phyloP scores from a whole-genome alignment of 2,113 vertebrate species.

The Callipepla squamata region DNA sequence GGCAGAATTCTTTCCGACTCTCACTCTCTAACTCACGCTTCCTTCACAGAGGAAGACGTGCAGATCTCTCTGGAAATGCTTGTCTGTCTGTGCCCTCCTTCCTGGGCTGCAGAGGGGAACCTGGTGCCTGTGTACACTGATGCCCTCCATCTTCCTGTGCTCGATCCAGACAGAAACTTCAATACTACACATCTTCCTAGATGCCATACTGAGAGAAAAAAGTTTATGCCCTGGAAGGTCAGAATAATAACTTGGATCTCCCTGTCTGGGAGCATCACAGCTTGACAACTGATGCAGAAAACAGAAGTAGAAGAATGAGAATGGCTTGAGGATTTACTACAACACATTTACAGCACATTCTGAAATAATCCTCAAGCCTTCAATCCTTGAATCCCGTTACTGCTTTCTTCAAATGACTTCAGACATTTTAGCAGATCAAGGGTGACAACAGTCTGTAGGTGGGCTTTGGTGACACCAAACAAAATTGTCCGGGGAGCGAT shows the following conservation, averaged over 20 bases:
- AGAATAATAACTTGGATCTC: not conserved
- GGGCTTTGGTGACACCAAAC: not conserved
- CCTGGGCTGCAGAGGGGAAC: not conserved
- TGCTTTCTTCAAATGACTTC: not conserved
- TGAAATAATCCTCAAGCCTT: not conserved
- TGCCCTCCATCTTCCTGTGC: not conserved
- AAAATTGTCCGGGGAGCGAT: not conserved
- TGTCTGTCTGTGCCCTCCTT: not conserved
- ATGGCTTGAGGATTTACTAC: not conserved
- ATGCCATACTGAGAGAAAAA: not conserved
- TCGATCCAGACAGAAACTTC: fast-evolving
- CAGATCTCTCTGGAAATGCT: not conserved
- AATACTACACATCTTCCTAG: not conserved
- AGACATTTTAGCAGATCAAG: not conserved
- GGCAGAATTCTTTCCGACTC: not conserved
- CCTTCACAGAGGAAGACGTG: not conserved
- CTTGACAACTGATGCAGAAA: not conserved
- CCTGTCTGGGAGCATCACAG: not conserved
- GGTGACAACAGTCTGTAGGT: not conserved
- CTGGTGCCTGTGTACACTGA: fast-evolving
- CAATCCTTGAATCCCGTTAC: not conserved
- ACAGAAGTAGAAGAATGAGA: not conserved
- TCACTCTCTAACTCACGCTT: not conserved
- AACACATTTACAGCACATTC: not conserved
- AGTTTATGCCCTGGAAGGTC: not conserved